phyloP scores from a whole-genome alignment of 2,797 vertebrate genomes.

The Chrysocyon brachyurus region DNA sequence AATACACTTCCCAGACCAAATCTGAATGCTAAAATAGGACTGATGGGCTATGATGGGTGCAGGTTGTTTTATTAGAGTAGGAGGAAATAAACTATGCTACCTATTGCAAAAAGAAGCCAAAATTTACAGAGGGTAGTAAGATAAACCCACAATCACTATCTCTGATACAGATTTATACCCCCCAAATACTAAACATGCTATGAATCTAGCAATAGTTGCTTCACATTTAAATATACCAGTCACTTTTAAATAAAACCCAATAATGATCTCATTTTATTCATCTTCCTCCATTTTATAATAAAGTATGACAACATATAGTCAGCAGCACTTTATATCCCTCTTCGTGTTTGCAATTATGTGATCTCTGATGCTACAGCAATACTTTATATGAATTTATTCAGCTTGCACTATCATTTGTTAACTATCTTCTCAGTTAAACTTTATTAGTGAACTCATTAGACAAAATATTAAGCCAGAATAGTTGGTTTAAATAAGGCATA shows the following conservation, averaged over 20 bases:
- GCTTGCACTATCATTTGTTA: conserved; percentile 29
- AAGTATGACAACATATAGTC: conserved; percentile 66
- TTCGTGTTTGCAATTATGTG: conserved; percentile 68
- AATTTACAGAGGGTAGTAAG: conserved; percentile 15
- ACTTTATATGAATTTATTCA: conserved; percentile 14
- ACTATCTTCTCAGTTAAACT: conserved; percentile 53
- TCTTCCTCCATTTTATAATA: conserved; percentile 69
- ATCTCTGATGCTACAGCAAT: not conserved
- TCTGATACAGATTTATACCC: not conserved
- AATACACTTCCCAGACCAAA: conserved; percentile 63
- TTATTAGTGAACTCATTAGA: conserved; percentile 43
- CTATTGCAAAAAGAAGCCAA: not conserved
- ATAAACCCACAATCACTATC: conserved; percentile 31
- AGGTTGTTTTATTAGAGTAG: not conserved
- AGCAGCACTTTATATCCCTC: conserved; percentile 70
- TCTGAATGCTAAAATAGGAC: conserved; percentile 59
- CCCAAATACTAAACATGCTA: not conserved
- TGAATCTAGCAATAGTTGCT: conserved; percentile 66
- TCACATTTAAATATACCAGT: not conserved
- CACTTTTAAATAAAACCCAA: conserved; percentile 76
- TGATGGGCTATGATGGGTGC: not conserved
- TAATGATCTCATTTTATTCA: conserved; percentile 74
- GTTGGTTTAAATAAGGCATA: conserved; percentile 67
- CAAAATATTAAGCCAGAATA: conserved; percentile 64
- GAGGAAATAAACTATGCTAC: not conserved